phyloP scores from a whole-genome alignment of 2,888 invertebrate species.

The Osmoderma eremita region DNA sequence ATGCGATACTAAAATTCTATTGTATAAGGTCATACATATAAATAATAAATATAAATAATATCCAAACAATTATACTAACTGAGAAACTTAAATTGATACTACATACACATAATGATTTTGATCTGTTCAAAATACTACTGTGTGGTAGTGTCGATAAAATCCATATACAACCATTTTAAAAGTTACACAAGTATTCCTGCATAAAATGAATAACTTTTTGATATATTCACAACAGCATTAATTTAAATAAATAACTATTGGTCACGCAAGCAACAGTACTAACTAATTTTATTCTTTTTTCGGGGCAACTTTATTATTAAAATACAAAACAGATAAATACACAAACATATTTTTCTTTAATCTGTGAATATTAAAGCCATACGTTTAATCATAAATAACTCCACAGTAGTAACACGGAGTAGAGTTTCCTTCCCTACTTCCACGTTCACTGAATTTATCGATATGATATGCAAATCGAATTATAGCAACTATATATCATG shows the following conservation, averaged over 20 bases:
- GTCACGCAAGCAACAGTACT: conserved; percentile 19
- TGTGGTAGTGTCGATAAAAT: no score
- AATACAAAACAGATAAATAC: not conserved
- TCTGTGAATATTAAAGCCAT: conserved; percentile 25
- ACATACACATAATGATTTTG: no score
- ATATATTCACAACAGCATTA: not conserved
- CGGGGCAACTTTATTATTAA: conserved; percentile 7
- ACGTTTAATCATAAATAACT: conserved; percentile 37
- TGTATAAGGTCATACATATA: no score
- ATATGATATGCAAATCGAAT: conserved; percentile 47
- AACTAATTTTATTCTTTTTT: conserved; percentile 5
- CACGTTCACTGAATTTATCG: conserved; percentile 45
- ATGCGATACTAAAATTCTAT: no score
- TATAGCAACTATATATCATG: conserved; percentile 40
- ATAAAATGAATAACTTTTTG: no score
- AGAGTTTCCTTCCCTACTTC: conserved; percentile 42
- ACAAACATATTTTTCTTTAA: conserved; percentile 25
- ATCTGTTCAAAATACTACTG: no score
- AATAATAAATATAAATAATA: no score
- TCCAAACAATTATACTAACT: no score
- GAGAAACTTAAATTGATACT: no score
- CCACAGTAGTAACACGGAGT: conserved; percentile 36
- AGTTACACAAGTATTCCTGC: no score
- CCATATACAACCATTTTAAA: no score
- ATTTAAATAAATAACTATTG: conserved; percentile 18